Evolutionary conservation across 2,888 invertebrate genomes (phyloP).

Genomic region (Eutolmus rufibarbis): DNA sequence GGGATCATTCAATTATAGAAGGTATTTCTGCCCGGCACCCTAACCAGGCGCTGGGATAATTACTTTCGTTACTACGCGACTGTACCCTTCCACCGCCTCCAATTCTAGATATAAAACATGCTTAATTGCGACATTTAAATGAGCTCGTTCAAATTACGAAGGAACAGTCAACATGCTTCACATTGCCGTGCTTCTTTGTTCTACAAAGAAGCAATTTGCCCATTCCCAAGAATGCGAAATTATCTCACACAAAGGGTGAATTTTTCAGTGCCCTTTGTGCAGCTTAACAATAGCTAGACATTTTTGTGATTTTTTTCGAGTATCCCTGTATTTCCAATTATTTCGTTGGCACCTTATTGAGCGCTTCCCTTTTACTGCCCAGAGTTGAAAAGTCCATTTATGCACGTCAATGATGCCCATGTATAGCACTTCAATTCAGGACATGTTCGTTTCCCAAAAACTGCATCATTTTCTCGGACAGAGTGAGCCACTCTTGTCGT

Average conservation of each 20-base stretch:
- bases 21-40: not conserved
- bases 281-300: not conserved
- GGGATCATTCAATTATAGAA: conserved; percentile 23
- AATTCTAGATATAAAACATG: not conserved
- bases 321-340: not conserved
- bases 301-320: not conserved
- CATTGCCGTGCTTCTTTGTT: not conserved
- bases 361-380: not conserved
- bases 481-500: not conserved
- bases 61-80: not conserved
- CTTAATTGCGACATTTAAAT: not conserved
- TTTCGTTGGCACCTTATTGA: not conserved
- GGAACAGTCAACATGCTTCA: not conserved
- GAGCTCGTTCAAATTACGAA: not conserved
- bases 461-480: not conserved
- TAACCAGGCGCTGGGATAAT: not conserved
- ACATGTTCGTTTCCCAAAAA: not conserved
- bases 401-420: not conserved
- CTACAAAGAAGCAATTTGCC: not conserved
- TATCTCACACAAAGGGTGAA: not conserved
- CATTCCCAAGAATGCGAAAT: not conserved
- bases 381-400: not conserved
- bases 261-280: not conserved
- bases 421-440: not conserved
- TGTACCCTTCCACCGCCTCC: not conserved